Conservation (phyloP, 2,888 invertebrate genomes). For the Sinopyrophorus schimmeli region DNA sequence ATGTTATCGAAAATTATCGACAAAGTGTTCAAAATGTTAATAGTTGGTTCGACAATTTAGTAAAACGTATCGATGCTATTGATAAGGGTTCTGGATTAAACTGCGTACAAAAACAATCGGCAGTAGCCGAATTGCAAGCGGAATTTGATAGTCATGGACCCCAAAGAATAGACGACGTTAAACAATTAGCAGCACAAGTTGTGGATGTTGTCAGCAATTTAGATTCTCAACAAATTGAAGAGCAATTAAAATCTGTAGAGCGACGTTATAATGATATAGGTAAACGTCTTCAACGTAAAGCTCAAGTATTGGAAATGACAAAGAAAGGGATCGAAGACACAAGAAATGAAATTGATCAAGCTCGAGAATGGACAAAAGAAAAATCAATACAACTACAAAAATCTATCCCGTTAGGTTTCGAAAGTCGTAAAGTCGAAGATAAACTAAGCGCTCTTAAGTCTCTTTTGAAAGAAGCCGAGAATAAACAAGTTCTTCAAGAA, state of each 20-base stretch:
- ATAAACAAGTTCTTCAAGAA: conserved; percentile 80
- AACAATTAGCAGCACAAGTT: conserved; percentile 70
- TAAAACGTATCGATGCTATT: conserved; percentile 78
- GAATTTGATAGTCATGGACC: conserved; percentile 78
- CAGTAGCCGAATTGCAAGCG: conserved; percentile 70
- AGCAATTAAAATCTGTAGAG: conserved; percentile 83
- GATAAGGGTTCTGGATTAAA: conserved; percentile 84
- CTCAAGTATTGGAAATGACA: conserved; percentile 81
- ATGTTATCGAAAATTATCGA: conserved; percentile 77
- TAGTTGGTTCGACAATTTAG: conserved; percentile 78
- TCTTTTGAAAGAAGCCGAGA: conserved; percentile 80
- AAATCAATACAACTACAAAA: conserved; percentile 70
- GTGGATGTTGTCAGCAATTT: conserved; percentile 82
- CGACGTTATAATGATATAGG: conserved; percentile 81
- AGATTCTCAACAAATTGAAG: conserved; percentile 89
- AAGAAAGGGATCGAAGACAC: conserved; percentile 82
- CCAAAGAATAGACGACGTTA: conserved; percentile 71
- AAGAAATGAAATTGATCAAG: conserved; percentile 76
- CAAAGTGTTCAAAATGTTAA: conserved; percentile 75
- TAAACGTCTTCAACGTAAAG: conserved; percentile 82
- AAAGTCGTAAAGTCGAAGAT: conserved; percentile 76
- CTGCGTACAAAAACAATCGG: conserved; percentile 77
- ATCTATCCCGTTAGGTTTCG: conserved; percentile 73
- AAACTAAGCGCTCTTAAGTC: conserved; percentile 72
- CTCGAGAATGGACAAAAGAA: conserved; percentile 78